Percentiles rank a stretch among this genome's conserved stretches.
Conservation (phyloP, 2,113 vertebrate genomes). For the Thryonomys swinderianus region DNA sequence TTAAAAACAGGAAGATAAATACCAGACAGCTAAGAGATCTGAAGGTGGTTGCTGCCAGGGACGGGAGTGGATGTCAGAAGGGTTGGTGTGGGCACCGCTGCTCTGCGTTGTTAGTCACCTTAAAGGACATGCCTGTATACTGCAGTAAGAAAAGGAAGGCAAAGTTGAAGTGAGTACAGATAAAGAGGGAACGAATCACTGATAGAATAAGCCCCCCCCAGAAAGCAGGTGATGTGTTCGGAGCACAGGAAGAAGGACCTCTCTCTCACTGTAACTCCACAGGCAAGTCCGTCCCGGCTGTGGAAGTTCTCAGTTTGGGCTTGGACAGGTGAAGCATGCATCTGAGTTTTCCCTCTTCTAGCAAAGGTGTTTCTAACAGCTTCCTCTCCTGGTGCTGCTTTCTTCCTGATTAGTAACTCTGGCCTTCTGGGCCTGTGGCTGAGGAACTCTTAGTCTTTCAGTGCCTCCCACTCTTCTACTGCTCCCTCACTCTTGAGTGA, state of each 20-base stretch:
- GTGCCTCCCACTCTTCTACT: neutral
- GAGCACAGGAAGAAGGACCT: neutral
- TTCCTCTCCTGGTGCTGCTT: neutral
- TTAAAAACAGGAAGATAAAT: constrained; percentile 70
- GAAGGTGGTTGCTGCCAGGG: neutral
- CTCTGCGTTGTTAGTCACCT: neutral
- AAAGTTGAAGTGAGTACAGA: neutral
- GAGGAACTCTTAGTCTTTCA: neutral
- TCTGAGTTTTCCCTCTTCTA: neutral
- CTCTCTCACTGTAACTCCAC: neutral
- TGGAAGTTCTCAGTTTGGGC: neutral
- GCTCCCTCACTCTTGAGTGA: constrained; percentile 17
- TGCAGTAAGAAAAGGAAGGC: neutral
- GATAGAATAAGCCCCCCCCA: neutral
- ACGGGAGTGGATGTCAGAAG: neutral
- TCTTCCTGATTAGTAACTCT: neutral
- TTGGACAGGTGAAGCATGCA: neutral
- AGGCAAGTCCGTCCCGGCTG: neutral
- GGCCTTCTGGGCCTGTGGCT: neutral
- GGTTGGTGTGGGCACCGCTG: neutral
- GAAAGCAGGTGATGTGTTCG: neutral
- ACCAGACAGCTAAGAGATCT: neutral
- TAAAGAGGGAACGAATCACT: neutral
- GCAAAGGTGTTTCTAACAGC: neutral
- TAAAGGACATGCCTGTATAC: neutral